Evolutionary conservation across 2,888 invertebrate genomes (phyloP).

Genomic region (Clunio marinus): DNA sequence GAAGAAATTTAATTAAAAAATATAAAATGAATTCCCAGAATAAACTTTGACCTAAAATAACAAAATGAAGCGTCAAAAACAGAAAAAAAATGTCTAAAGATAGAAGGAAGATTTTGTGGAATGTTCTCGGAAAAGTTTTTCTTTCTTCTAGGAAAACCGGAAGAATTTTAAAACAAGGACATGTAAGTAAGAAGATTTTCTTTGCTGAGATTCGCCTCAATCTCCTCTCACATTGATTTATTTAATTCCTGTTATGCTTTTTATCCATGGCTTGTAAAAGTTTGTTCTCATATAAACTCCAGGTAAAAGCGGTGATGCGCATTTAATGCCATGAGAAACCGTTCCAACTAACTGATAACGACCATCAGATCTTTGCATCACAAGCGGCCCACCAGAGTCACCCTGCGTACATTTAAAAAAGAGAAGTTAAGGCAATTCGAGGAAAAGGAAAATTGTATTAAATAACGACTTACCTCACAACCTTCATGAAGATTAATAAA

Average conservation of each 20-base stretch:
- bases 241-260: slow-evolving; percentile 72
- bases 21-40: too few relatives aligned
- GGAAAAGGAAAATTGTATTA: not conserved
- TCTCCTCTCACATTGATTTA: not conserved
- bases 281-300: slow-evolving; percentile 93
- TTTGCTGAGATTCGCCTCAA: too few relatives aligned
- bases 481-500: not conserved
- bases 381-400: slow-evolving; percentile 87
- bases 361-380: slow-evolving; percentile 76
- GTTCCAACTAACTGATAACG: slow-evolving; percentile 85
- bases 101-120: too few relatives aligned
- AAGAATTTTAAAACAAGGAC: too few relatives aligned
- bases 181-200: too few relatives aligned
- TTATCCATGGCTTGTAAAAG: slow-evolving; percentile 87
- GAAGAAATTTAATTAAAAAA: too few relatives aligned
- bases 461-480: not conserved
- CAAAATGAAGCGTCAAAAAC: too few relatives aligned
- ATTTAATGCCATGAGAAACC: slow-evolving; percentile 92
- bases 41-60: too few relatives aligned
- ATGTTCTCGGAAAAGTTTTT: too few relatives aligned
- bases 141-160: too few relatives aligned
- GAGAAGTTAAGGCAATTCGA: not conserved
- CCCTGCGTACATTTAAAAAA: slow-evolving; percentile 58
- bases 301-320: slow-evolving; percentile 85
- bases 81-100: too few relatives aligned